These are phyloP conservation scores for Eutrigla gurnardus DNA, from an alignment of 2,797 vertebrate species.

Conservation along the genomic window DNA sequence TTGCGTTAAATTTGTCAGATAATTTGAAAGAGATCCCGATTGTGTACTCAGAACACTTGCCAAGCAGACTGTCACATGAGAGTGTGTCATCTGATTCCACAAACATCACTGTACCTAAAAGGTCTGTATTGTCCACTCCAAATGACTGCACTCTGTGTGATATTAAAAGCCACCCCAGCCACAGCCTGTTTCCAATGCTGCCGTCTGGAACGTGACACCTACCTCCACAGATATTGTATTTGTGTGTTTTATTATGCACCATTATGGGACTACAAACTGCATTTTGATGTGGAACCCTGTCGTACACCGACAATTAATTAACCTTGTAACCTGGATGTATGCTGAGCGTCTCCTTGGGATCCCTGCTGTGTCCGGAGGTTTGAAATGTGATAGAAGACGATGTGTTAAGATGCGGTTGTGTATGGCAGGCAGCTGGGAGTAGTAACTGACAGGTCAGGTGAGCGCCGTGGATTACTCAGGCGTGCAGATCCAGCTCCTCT, in stretches of 20 bases:
- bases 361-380: constrained; percentile 3
- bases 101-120: too few species aligned
- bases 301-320: neutral
- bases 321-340: neutral
- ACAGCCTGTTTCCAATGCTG: too few species aligned
- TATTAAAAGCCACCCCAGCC: too few species aligned
- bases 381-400: constrained; percentile 1
- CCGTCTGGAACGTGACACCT: too few species aligned
- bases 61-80: too few species aligned
- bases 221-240: neutral
- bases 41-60: too few species aligned
- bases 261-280: neutral
- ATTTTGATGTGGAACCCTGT: neutral
- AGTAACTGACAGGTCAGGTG: constrained; percentile 73
- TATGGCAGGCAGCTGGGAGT: constrained; percentile 27
- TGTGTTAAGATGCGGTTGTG: constrained; percentile 4
- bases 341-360: neutral
- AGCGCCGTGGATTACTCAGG: constrained; percentile 51
- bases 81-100: too few species aligned
- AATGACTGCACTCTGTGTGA: too few species aligned
- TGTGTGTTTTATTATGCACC: neutral
- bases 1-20: too few species aligned
- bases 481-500: constrained; percentile 60
- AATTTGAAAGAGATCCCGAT: too few species aligned
- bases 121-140: too few species aligned